Evolutionary conservation across 2,888 invertebrate genomes (phyloP).

Genomic region (Andrena minutula): DNA sequence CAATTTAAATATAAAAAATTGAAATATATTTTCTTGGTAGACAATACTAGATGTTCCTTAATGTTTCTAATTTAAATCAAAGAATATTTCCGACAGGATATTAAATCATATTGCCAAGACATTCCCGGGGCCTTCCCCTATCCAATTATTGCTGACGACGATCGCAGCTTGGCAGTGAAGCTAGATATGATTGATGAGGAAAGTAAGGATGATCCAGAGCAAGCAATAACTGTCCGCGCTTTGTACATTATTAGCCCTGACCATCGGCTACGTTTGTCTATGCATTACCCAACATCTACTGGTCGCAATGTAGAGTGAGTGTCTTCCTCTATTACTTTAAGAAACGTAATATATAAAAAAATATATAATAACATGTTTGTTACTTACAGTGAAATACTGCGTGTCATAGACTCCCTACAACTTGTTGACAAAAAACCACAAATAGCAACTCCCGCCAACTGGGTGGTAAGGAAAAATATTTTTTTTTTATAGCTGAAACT

Average conservation of each 20-base stretch:
- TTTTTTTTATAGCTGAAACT: neutral
- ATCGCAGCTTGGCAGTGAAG: constrained; percentile 89
- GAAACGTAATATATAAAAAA: neutral
- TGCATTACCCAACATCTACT: constrained; percentile 94
- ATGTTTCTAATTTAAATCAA: neutral
- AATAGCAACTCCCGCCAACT: constrained; percentile 94
- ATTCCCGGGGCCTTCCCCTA: constrained; percentile 91
- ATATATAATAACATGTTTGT: neutral
- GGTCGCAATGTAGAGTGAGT: constrained; percentile 94
- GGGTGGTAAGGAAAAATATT: constrained; percentile 88
- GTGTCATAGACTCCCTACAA: constrained; percentile 94
- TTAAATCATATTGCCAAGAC: constrained; percentile 89
- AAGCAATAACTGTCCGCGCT: constrained; percentile 90
- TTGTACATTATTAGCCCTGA: constrained; percentile 93
- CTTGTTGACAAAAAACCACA: constrained; percentile 89
- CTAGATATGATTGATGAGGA: constrained; percentile 93
- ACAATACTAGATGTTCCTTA: too few relatives aligned
- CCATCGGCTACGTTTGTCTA: constrained; percentile 91
- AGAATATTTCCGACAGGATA: constrained; percentile 85
- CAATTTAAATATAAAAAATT: too few relatives aligned
- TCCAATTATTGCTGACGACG: constrained; percentile 93
- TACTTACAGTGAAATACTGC: constrained; percentile 90
- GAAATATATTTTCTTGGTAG: neutral
- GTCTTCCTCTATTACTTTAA: neutral
- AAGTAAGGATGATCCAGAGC: constrained; percentile 88